phyloP scores from a whole-genome alignment of 2,888 invertebrate genomes.

The Limenitis camilla region DNA sequence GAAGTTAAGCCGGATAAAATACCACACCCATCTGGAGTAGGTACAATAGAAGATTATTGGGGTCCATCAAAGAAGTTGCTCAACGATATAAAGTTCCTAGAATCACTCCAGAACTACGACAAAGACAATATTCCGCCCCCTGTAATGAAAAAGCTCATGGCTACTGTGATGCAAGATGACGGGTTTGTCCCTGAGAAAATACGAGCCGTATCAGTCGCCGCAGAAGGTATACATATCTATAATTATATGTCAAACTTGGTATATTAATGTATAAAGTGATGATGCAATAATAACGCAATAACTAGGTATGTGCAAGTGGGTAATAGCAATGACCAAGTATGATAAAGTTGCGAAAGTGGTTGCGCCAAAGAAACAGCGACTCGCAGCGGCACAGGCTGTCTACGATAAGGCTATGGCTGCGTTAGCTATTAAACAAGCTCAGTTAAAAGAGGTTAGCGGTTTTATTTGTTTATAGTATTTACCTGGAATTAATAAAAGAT shows the following conservation, averaged over 20 bases:
- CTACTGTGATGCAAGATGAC: constrained; percentile 86
- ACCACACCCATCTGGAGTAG: constrained; percentile 87
- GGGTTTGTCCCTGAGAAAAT: constrained; percentile 95
- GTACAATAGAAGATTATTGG: constrained; percentile 94
- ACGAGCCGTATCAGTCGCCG: constrained; percentile 88
- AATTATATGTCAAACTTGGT: neutral
- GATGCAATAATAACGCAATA: neutral
- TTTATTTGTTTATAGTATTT: neutral
- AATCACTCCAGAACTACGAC: constrained; percentile 89
- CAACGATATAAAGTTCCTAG: constrained; percentile 93
- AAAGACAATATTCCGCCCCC: constrained; percentile 92
- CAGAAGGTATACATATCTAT: constrained; percentile 78
- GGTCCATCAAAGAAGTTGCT: constrained; percentile 90
- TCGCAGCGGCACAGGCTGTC: constrained; percentile 89
- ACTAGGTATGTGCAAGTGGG: constrained; percentile 91
- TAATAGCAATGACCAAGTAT: constrained; percentile 95
- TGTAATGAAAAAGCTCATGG: constrained; percentile 88
- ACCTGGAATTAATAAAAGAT: neutral
- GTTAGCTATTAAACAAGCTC: constrained; percentile 84
- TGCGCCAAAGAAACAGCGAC: constrained; percentile 93
- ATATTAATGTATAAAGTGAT: neutral
- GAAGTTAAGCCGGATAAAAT: constrained; percentile 92
- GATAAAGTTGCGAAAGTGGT: constrained; percentile 93
- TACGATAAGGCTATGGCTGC: constrained; percentile 84
- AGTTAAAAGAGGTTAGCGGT: constrained; percentile 76